These are phyloP conservation scores for Ictalurus punctatus DNA, from an alignment of 2,113 vertebrate genomes.

Conservation along the genomic window DNA sequence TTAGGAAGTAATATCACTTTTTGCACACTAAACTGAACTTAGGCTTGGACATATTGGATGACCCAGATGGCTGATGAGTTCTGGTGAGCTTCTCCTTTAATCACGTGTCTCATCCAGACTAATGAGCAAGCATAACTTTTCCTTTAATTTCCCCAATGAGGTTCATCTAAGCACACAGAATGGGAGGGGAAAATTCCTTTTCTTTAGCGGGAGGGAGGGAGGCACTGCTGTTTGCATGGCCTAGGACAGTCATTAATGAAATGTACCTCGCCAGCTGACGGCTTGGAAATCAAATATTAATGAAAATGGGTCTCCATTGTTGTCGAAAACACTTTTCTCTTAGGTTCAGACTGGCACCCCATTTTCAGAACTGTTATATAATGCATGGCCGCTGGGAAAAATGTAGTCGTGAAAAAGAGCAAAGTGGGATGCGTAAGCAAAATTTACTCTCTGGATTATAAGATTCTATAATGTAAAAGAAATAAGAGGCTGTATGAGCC, in stretches of 20 bases:
- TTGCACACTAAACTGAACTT: background rate
- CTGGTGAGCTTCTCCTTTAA: slow-evolving; percentile 31
- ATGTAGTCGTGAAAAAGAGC: slow-evolving; percentile 17
- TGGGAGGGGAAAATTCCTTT: background rate
- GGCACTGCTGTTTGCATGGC: slow-evolving; percentile 12
- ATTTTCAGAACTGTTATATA: slow-evolving; percentile 54
- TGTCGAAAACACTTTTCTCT: slow-evolving; percentile 59
- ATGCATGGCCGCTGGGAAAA: slow-evolving; percentile 43
- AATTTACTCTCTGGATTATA: background rate
- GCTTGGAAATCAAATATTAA: slow-evolving; percentile 69
- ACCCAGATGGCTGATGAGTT: slow-evolving; percentile 16
- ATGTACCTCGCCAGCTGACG: slow-evolving; percentile 19
- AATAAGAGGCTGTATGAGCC: background rate
- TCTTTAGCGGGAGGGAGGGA: background rate
- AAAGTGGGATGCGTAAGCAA: slow-evolving; percentile 38
- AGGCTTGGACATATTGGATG: background rate
- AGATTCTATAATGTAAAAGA: background rate
- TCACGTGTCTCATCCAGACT: slow-evolving; percentile 19
- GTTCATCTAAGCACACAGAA: slow-evolving; percentile 8
- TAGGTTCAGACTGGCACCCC: slow-evolving; percentile 51
- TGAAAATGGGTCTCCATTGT: slow-evolving; percentile 58
- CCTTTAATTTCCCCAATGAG: slow-evolving; percentile 23
- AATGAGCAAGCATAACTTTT: slow-evolving; percentile 14
- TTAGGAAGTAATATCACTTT: background rate
- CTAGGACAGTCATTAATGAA: slow-evolving; percentile 60